phyloP scores from a whole-genome alignment of 2,797 vertebrate species.

The Margarornis squamiger region DNA sequence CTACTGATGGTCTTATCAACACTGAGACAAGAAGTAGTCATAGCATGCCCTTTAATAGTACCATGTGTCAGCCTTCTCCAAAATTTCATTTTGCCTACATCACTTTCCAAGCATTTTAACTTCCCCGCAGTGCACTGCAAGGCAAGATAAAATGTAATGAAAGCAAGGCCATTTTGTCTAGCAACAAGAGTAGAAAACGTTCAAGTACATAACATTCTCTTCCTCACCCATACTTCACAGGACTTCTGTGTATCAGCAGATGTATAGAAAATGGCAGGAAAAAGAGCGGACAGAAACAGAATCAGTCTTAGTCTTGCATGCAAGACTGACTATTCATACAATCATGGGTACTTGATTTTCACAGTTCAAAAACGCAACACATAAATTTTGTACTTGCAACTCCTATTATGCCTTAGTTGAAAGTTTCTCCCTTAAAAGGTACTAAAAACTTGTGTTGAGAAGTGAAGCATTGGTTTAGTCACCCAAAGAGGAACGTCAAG shows the following conservation, averaged over 20 bases:
- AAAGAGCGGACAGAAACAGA: neutral
- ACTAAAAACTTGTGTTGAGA: constrained; percentile 27
- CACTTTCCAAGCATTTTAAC: neutral
- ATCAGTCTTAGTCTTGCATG: neutral
- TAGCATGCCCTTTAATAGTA: neutral
- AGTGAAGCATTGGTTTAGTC: constrained; percentile 15
- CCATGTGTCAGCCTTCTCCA: neutral
- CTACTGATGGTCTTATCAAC: neutral
- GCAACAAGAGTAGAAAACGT: neutral
- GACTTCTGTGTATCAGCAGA: neutral
- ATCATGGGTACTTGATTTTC: neutral
- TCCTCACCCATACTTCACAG: neutral
- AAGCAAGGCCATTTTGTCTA: neutral
- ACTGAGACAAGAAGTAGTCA: neutral
- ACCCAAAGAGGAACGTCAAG: neutral
- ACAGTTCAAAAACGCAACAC: neutral
- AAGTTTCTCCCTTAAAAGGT: constrained; percentile 51
- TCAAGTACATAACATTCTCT: neutral
- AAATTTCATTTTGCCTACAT: neutral
- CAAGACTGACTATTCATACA: neutral
- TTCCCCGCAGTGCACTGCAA: neutral
- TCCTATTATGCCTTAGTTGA: neutral
- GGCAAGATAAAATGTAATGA: neutral
- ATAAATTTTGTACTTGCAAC: neutral
- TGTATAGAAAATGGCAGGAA: neutral